These are phyloP conservation scores for Protobothrops flavoviridis DNA, from an alignment of 2,113 vertebrate species.

Conservation along the genomic window DNA sequence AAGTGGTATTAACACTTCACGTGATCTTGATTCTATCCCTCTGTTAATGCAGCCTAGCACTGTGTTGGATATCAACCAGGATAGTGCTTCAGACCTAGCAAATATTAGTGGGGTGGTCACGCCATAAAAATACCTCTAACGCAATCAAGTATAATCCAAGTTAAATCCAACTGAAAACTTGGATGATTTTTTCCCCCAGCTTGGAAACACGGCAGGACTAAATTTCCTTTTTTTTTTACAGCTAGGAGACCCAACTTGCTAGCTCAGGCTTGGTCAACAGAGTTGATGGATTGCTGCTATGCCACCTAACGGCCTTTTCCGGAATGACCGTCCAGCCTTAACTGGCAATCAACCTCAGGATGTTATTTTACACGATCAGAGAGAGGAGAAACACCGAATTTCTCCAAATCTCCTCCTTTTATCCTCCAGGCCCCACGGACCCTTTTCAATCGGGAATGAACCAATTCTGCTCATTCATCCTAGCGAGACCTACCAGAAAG, in stretches of 20 bases:
- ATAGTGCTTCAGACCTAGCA: neutral
- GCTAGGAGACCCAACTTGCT: fast-evolving
- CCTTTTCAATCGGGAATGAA: neutral
- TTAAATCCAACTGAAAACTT: neutral
- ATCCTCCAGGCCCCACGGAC: neutral
- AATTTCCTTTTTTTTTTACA: neutral
- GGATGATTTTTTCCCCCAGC: fast-evolving
- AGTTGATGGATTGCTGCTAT: neutral
- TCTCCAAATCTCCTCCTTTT: neutral
- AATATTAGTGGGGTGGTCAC: neutral
- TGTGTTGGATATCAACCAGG: too few species aligned
- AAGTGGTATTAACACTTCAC: too few species aligned
- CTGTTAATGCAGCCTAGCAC: too few species aligned
- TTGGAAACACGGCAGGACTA: neutral
- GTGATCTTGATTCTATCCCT: too few species aligned
- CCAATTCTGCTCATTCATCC: neutral
- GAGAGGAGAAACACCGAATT: neutral
- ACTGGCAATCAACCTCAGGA: neutral
- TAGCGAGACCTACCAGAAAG: fast-evolving
- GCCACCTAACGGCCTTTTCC: conserved; percentile 47
- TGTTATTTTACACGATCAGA: neutral
- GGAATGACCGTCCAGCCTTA: neutral
- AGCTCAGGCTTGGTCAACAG: fast-evolving
- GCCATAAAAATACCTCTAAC: fast-evolving
- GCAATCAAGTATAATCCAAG: neutral